Evolutionary conservation across 1,140 invertebrate species (phyloP).

Genomic region (Sitophilus oryzae): DNA sequence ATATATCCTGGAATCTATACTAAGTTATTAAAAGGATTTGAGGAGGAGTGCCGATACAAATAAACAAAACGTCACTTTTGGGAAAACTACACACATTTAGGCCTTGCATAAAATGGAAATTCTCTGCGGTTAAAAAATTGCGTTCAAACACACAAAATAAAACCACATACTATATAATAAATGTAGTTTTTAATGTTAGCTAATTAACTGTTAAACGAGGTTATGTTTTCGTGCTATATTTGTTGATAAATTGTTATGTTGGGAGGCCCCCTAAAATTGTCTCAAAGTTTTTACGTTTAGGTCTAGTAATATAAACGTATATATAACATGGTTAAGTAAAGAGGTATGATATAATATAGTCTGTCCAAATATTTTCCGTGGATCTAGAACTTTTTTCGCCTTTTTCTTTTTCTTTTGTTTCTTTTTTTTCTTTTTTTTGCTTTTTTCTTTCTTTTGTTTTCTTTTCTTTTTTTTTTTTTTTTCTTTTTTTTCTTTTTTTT

Average conservation of each 20-base stretch:
- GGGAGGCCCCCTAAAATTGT: constrained; percentile 10
- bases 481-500: no score
- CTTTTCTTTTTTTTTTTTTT: no score
- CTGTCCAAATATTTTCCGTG: no score
- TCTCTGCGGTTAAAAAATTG: constrained; percentile 27
- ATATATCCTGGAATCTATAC: no score
- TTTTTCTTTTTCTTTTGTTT: no score
- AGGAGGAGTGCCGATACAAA: constrained; percentile 20
- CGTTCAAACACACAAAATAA: constrained; percentile 29
- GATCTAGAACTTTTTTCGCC: no score
- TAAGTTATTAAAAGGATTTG: no score
- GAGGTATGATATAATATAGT: no score
- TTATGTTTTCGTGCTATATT: constrained; percentile 28
- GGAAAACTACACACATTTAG: constrained; percentile 40
- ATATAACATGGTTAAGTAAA: no score
- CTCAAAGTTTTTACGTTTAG: constrained; percentile 6
- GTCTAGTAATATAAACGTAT: no score
- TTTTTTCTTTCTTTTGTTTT: no score
- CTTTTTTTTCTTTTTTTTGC: no score
- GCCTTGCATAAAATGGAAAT: constrained; percentile 26
- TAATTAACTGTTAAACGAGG: constrained; percentile 30
- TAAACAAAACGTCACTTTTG: constrained; percentile 43
- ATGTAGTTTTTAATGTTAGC: constrained; percentile 38
- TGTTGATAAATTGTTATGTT: constrained; percentile 25
- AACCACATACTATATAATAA: constrained; percentile 33